These are phyloP conservation scores for Cryptocephalus moraei DNA, from an alignment of 2,888 invertebrate species.

Conservation along the genomic window DNA sequence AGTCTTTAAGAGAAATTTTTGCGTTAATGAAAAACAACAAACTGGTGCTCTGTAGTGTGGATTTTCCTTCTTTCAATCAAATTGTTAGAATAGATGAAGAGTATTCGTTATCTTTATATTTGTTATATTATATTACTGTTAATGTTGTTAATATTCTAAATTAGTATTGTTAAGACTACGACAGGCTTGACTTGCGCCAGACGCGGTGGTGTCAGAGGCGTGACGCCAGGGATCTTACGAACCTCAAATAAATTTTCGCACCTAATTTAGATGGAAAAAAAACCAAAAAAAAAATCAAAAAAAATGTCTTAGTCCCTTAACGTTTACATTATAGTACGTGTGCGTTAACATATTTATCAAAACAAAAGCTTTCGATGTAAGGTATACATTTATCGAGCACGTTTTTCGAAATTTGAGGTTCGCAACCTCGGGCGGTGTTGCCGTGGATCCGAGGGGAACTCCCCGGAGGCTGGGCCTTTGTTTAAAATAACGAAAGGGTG, in stretches of 20 bases:
- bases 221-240: conserved; percentile 2
- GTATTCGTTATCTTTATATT: conserved; percentile 33
- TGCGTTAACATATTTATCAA: conserved; percentile 23
- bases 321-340: conserved; percentile 23
- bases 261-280: conserved; percentile 15
- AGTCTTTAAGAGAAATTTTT: too few species aligned
- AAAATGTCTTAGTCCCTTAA: conserved; percentile 19
- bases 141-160: conserved; percentile 32
- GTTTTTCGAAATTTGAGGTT: conserved; percentile 13
- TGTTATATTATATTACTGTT: conserved; percentile 38
- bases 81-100: conserved; percentile 20
- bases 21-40: conserved; percentile 1
- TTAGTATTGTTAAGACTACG: conserved; percentile 18
- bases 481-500: conserved; percentile 19
- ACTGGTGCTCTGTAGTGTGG: conserved; percentile 31
- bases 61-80: conserved; percentile 16
- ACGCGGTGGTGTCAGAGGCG: neutral
- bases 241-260: conserved; percentile 14
- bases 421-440: conserved; percentile 8
- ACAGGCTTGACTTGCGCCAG: conserved; percentile 20
- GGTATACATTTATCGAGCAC: conserved; percentile 15
- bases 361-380: conserved; percentile 26
- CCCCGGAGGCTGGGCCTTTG: conserved; percentile 35
- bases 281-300: conserved; percentile 15
- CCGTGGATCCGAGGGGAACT: conserved; percentile 18